A percentile compares a stretch with the other conserved stretches of the same genome.
Conservation (phyloP, 2,113 vertebrate species). For the Nothobranchius furzeri region DNA sequence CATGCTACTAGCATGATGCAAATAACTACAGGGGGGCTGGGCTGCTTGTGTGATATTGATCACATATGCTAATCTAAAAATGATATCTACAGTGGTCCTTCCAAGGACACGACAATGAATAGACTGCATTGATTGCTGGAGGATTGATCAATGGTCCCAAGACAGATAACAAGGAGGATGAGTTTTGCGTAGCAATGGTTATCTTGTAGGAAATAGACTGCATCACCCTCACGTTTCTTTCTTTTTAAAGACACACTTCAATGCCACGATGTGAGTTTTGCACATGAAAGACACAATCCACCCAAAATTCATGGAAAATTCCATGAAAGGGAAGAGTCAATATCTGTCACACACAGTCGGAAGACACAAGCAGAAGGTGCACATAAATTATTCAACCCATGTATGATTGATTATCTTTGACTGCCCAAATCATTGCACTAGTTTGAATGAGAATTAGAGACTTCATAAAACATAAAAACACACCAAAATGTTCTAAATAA, state of each 20-base stretch:
- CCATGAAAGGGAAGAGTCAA: conserved; percentile 7
- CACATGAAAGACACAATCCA: conserved; percentile 7
- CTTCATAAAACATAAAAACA: not conserved
- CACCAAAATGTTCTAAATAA: conserved; percentile 15
- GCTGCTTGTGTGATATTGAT: conserved; percentile 58
- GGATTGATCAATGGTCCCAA: conserved; percentile 62
- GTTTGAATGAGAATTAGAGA: not conserved
- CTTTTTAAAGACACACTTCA: conserved; percentile 4
- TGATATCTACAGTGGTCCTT: conserved; percentile 65
- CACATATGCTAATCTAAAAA: conserved; percentile 68
- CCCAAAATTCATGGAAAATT: conserved; percentile 6
- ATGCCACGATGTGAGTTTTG: conserved; percentile 9
- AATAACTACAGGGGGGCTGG: conserved; percentile 32
- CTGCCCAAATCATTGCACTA: conserved; percentile 14
- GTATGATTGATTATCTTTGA: conserved; percentile 3
- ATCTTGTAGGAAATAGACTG: conserved; percentile 36
- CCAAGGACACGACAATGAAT: conserved; percentile 72
- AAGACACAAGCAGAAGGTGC: not conserved
- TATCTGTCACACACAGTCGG: not conserved
- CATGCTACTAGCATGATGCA: conserved; percentile 37
- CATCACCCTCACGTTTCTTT: not conserved
- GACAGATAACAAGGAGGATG: conserved; percentile 67
- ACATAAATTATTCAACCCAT: conserved; percentile 23
- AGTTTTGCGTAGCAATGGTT: conserved; percentile 58
- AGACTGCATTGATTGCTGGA: conserved; percentile 63